Evolutionary conservation across 1,140 invertebrate species (phyloP), one percentile per base, ranked within the genome.

Genomic region (Cydia amplana): DNA sequence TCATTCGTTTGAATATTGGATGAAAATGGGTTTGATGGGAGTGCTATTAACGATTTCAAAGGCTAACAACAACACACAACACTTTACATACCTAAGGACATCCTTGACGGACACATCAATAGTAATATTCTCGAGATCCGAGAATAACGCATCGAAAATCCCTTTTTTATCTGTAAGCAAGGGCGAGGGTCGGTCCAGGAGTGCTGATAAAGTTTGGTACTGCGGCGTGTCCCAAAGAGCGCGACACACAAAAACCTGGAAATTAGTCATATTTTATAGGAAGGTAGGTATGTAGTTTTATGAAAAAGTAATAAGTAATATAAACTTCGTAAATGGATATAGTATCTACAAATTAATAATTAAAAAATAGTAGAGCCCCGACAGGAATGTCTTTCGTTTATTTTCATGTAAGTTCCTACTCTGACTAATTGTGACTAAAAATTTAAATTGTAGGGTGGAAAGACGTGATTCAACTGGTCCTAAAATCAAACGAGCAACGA

Each of bases 131-230:
- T 92, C 84, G 25, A 93, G 70, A 25, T 93, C 91, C 73, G 83
- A 83, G 40, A 95, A 91, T 4, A 94, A 79, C n/a, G 93, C 91
- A 16, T 94, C 93, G 78, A 96, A 94, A 72, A 95, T 93, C 20
- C 95, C 95, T 60, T 91, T 92, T 16, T 93, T 88, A 43, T 94
- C 83, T 12, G 78, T 73, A 74, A 94, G 93, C 0, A 95, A 86
- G 63, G 95, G 91, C 32, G 94, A 95, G 4, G 94, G 94, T 67
- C 93, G 90, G 83, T 96, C 95, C 72, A 96, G 87, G 28, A 96
- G 89, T 78, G 93, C 93, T 51, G 93, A 89, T 20, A 96, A 83
- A n/a, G 93, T 93, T 16, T 89, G 86, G 80, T 94, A 96, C 60
- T 94, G 85, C 2, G 94, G 94, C 32, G 91, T 87, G 65, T 95